These are phyloP conservation scores for Ochropleura plecta DNA, from an alignment of 2,888 invertebrate genomes.

Conservation along the genomic window DNA sequence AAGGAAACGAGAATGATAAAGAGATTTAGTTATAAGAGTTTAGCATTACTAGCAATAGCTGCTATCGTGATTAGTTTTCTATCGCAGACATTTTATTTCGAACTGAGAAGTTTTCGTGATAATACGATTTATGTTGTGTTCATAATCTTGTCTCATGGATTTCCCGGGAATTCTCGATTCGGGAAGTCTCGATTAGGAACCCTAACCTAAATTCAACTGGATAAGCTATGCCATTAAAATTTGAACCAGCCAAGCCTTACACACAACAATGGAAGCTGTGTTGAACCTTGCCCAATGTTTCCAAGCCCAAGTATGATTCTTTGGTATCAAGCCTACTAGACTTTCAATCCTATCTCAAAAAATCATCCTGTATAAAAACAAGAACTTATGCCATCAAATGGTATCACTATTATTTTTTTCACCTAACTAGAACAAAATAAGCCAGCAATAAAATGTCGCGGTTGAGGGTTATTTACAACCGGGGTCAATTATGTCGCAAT, in stretches of 20 bases:
- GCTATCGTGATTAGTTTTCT: not conserved
- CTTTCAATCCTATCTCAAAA: constrained; percentile 8
- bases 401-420: constrained; percentile 52
- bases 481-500: constrained; percentile 89
- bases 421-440: constrained; percentile 73
- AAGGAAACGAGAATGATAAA: too few relatives aligned
- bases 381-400: constrained; percentile 33
- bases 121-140: not conserved
- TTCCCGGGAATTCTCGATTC: not conserved
- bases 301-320: not conserved
- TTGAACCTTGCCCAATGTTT: not conserved
- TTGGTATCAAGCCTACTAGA: not conserved
- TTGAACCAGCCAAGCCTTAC: not conserved
- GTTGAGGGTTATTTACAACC: constrained; percentile 82
- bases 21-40: not conserved
- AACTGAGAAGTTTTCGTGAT: not conserved
- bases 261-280: not conserved
- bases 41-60: not conserved
- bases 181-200: not conserved
- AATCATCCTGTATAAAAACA: constrained; percentile 1
- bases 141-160: not conserved
- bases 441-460: constrained; percentile 77
- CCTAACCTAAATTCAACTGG: not conserved
- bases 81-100: not conserved
- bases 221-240: not conserved